Evolutionary conservation across 2,797 vertebrate species (phyloP).

Genomic region (Botia almorhae): DNA sequence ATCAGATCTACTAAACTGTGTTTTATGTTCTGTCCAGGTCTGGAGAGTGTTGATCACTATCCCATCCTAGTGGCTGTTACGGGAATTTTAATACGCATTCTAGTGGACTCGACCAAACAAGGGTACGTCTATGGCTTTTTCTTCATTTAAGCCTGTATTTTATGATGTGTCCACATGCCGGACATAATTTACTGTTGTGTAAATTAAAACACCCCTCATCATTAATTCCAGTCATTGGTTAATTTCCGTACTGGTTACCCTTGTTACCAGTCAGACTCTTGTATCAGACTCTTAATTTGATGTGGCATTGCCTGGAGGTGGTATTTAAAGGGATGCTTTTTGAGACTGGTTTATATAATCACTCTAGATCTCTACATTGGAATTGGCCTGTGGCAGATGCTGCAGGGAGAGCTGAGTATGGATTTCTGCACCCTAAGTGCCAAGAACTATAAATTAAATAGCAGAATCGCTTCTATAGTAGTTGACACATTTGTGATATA

Average conservation of each 20-base stretch:
- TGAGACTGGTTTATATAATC: neutral
- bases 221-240: neutral
- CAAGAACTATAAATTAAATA: neutral
- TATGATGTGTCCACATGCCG: neutral
- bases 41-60: constrained; percentile 97
- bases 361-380: neutral
- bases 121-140: constrained; percentile 77
- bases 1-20: neutral
- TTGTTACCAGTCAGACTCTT: neutral
- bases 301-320: neutral
- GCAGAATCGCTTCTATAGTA: too few relatives aligned
- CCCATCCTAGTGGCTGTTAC: constrained; percentile 97
- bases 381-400: neutral
- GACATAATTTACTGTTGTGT: neutral
- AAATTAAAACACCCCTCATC: neutral
- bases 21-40: constrained; percentile 71
- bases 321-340: neutral
- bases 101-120: constrained; percentile 86
- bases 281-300: neutral
- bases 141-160: constrained; percentile 7
- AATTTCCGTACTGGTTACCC: neutral
- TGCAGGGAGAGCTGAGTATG: neutral
- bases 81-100: constrained; percentile 90
- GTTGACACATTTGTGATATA: neutral
- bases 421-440: neutral